These are phyloP conservation scores for Orchesella flavescens DNA, from an alignment of 2,888 invertebrate genomes.

Conservation along the genomic window DNA sequence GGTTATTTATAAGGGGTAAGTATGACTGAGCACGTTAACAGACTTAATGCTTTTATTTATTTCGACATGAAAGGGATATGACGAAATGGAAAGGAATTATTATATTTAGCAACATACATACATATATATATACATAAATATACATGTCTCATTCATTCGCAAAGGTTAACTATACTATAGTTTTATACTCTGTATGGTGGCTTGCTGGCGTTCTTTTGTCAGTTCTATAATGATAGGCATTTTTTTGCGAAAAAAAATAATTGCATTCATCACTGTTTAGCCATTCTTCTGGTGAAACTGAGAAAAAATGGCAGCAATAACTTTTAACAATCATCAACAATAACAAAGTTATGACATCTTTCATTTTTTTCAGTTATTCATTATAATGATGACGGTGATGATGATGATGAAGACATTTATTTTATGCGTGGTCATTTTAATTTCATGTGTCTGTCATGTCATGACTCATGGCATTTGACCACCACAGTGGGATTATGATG, in stretches of 20 bases:
- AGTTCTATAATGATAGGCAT: neutral
- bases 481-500: neutral
- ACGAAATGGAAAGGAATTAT: slow-evolving; percentile 26
- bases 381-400: slow-evolving; percentile 18
- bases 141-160: too few relatives aligned
- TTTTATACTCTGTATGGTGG: neutral
- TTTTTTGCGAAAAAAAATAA: slow-evolving; percentile 21
- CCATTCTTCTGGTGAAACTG: slow-evolving; percentile 11
- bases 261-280: slow-evolving; percentile 1
- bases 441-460: slow-evolving; percentile 30
- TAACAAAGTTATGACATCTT: slow-evolving; percentile 16
- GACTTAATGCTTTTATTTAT: slow-evolving; percentile 34
- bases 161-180: slow-evolving; percentile 3
- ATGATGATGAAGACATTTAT: slow-evolving; percentile 35
- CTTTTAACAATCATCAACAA: slow-evolving; percentile 12
- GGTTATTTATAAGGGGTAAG: too few relatives aligned
- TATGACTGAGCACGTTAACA: too few relatives aligned
- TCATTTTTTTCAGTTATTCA: slow-evolving; percentile 11
- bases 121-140: neutral
- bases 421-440: slow-evolving; percentile 43
- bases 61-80: slow-evolving; percentile 38
- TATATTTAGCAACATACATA: neutral
- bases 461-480: slow-evolving; percentile 1
- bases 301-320: slow-evolving; percentile 21
- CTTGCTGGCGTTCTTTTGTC: neutral